Base-by-base conservation (phyloP, 2,113 vertebrate species). In the Pholis gunnellus region DNA sequence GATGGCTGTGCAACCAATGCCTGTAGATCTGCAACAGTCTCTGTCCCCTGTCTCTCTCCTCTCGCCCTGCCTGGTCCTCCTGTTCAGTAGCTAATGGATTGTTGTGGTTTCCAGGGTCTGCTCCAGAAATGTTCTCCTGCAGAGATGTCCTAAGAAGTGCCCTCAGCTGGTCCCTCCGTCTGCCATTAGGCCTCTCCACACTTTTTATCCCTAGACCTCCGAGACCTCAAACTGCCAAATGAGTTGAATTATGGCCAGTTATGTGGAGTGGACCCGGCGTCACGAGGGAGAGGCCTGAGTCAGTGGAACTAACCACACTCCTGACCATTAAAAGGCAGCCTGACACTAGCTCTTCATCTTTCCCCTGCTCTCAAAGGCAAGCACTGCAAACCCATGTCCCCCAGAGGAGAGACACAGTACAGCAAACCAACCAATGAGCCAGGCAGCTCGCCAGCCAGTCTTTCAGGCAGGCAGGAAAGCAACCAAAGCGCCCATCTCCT, bases 221-320 rank as follows among this genome's bases (percentile, higher is more conserved):
- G 94, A 95, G 95, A 95, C 93, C 92, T 89, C 93, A 92, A 95
- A 93, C 93, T 95, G 95, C 93, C 95, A 95, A 94, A 92, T 93
- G 90, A 94, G 92, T 92, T 96, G 95, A 96, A 95, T 95, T 95
- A 93, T 95, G 93, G 89, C 93, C 93, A 94, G 94, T 95, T 95
- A 95, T 91, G 90, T 94, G 93, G 93, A 94, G 94, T 94, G 90
- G 90, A 94, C 91, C 86, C 81, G 70, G 89, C 79, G 87, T 94
- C 93, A 93, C 87, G 1, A 91, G 93, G 93, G 90, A 94, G 78
- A 92, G 92, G 88, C 83, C 94, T 89, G 91, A 96, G 93, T 93
- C 91, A 88, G 88, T 94, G 89, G 87, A 95, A 89, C 94, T 93
- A 94, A 94, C 91, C 92, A 94, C 89, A 94, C 87, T 95, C 89